phyloP scores from a whole-genome alignment of 2,888 invertebrate genomes.

The Agrochola lota region DNA sequence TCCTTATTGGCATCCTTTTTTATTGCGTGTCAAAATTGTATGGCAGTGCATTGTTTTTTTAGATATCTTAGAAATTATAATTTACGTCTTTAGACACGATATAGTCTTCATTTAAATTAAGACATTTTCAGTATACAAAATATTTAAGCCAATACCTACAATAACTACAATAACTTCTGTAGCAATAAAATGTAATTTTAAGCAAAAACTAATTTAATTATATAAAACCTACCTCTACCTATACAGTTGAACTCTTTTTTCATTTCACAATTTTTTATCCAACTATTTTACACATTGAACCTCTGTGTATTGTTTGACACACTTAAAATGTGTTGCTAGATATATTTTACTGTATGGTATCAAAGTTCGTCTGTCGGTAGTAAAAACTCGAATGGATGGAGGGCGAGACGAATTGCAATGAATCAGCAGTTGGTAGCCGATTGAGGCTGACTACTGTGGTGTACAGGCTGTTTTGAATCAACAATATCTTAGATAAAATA shows the following conservation, averaged over 20 bases:
- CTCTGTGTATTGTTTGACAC: slow-evolving; percentile 59
- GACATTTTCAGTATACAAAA: background rate
- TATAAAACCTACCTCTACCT: background rate
- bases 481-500: slow-evolving; percentile 6
- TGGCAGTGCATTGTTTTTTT: slow-evolving; percentile 26
- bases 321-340: slow-evolving; percentile 56
- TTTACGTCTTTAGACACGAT: background rate
- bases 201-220: slow-evolving; percentile 24
- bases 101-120: background rate
- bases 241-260: slow-evolving; percentile 7
- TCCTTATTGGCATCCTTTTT: slow-evolving; percentile 40
- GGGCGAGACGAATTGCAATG: slow-evolving; percentile 87
- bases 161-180: too few relatives aligned
- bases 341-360: slow-evolving; percentile 67
- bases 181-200: slow-evolving; percentile 24
- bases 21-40: slow-evolving; percentile 34
- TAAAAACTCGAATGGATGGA: slow-evolving; percentile 84
- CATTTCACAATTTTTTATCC: slow-evolving; percentile 38
- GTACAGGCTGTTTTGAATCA: slow-evolving; percentile 73
- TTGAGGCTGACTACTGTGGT: slow-evolving; percentile 81
- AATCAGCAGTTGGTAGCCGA: slow-evolving; percentile 83
- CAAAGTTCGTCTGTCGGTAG: slow-evolving; percentile 64
- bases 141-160: background rate
- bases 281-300: slow-evolving; percentile 36
- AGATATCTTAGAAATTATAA: background rate